phyloP scores from a whole-genome alignment of 2,113 vertebrate genomes.

The Anser brachyrhynchus region DNA sequence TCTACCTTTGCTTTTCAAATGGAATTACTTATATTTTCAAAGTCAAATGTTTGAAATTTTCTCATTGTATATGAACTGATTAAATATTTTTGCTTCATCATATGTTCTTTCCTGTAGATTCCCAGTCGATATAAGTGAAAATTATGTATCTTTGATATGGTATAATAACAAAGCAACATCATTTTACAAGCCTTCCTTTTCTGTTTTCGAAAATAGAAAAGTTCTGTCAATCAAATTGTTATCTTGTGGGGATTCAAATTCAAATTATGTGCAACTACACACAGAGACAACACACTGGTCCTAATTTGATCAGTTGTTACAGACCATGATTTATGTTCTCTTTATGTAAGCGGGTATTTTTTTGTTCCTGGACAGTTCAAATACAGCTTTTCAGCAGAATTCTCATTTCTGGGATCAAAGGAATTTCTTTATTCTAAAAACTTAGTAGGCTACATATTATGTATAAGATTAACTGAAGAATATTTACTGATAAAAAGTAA shows the following conservation, averaged over 20 bases:
- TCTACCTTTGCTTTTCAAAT: background rate
- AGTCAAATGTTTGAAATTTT: background rate
- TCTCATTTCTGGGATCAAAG: background rate
- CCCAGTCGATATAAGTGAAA: background rate
- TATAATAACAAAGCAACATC: background rate
- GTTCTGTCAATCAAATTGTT: background rate
- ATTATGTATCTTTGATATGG: background rate
- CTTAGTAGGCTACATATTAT: background rate
- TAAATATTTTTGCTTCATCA: background rate
- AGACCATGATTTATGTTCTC: constrained; percentile 22
- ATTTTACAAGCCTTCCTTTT: constrained; percentile 8
- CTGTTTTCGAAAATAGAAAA: background rate
- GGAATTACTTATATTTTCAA: background rate
- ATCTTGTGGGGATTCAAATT: background rate
- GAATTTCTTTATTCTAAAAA: background rate
- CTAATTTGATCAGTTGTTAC: background rate
- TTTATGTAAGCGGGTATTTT: background rate
- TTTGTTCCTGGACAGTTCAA: background rate
- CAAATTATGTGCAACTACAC: background rate
- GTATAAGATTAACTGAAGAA: background rate
- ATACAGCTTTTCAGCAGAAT: background rate
- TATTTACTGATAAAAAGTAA: background rate
- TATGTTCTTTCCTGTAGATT: background rate
- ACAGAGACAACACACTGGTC: background rate
- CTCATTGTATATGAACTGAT: background rate